phyloP scores from a whole-genome alignment of 2,113 vertebrate species.

The Planiliza haematocheilus region DNA sequence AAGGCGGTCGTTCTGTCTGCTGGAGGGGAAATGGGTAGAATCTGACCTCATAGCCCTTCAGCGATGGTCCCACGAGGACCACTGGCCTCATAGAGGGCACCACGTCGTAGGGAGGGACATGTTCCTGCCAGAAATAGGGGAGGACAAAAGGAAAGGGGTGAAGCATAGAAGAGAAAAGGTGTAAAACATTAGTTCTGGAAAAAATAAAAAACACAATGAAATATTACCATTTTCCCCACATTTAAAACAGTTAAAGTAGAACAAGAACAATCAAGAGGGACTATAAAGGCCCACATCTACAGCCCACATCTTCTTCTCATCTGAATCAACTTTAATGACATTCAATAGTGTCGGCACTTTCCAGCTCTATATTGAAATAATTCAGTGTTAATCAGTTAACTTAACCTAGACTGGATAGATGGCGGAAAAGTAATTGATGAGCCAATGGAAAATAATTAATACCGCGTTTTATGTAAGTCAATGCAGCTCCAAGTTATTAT shows the following conservation, averaged over 20 bases:
- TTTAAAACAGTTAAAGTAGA: not conserved
- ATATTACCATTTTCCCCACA: not conserved
- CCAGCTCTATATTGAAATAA: not conserved
- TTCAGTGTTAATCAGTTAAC: not conserved
- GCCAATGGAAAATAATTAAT: not conserved
- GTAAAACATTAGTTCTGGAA: slow-evolving; percentile 5
- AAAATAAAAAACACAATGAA: not conserved
- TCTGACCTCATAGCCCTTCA: slow-evolving; percentile 96
- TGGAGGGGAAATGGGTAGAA: slow-evolving; percentile 48
- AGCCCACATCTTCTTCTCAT: too few relatives aligned
- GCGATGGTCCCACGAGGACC: slow-evolving; percentile 95
- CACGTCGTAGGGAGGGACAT: slow-evolving; percentile 94
- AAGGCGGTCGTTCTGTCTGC: slow-evolving; percentile 4
- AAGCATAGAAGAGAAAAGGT: slow-evolving; percentile 4
- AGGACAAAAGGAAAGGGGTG: slow-evolving; percentile 31
- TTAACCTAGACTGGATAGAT: not conserved
- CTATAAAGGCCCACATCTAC: not conserved
- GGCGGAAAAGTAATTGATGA: not conserved
- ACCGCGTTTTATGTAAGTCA: not conserved
- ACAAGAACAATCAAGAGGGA: not conserved
- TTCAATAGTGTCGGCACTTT: not conserved
- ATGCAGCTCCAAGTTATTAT: not conserved
- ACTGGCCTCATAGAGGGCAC: slow-evolving; percentile 97
- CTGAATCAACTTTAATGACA: not conserved
- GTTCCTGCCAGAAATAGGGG: slow-evolving; percentile 85